Evolutionary conservation across 1,140 invertebrate species (phyloP).

Genomic region (Cotesia typhae): DNA sequence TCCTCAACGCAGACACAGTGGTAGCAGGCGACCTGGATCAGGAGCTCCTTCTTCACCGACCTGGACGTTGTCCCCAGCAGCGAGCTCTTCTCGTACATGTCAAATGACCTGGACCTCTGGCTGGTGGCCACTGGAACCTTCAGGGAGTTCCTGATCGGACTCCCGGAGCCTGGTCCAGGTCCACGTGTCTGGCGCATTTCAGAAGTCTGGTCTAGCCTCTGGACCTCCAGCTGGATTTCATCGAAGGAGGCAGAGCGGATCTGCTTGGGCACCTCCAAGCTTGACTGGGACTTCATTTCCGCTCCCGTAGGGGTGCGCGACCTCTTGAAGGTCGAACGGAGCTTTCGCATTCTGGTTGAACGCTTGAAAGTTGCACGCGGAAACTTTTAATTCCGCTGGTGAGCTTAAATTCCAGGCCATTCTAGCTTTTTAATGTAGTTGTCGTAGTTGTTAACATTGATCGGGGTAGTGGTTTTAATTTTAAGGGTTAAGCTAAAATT

Average conservation of each 20-base stretch:
- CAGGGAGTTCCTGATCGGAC: too few species aligned
- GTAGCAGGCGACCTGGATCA: slow-evolving; percentile 53
- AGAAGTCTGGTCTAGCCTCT: slow-evolving; percentile 60
- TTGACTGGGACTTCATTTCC: slow-evolving; percentile 90
- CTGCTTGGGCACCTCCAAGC: slow-evolving; percentile 87
- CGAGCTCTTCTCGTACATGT: slow-evolving; percentile 73
- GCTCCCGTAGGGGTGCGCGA: slow-evolving; percentile 85
- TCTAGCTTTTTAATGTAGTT: slow-evolving; percentile 7
- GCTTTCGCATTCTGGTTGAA: slow-evolving; percentile 73
- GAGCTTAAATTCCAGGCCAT: neutral
- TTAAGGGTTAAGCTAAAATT: too few species aligned
- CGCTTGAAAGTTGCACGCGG: too few species aligned
- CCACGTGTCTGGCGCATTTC: slow-evolving; percentile 1
- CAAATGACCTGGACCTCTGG: slow-evolving; percentile 79
- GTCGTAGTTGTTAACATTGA: too few species aligned
- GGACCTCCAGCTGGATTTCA: slow-evolving; percentile 83
- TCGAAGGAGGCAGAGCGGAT: slow-evolving; percentile 85
- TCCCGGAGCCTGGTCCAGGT: neutral
- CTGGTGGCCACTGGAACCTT: slow-evolving; percentile 61
- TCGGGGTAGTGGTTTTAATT: too few species aligned
- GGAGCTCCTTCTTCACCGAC: neutral
- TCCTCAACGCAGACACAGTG: slow-evolving; percentile 65
- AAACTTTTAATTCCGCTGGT: too few species aligned
- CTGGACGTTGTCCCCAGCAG: slow-evolving; percentile 56
- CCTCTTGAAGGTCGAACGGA: slow-evolving; percentile 85